Evolutionary conservation across 2,113 vertebrate species (phyloP).

Genomic region (Ictidomys tridecemlineatus): DNA sequence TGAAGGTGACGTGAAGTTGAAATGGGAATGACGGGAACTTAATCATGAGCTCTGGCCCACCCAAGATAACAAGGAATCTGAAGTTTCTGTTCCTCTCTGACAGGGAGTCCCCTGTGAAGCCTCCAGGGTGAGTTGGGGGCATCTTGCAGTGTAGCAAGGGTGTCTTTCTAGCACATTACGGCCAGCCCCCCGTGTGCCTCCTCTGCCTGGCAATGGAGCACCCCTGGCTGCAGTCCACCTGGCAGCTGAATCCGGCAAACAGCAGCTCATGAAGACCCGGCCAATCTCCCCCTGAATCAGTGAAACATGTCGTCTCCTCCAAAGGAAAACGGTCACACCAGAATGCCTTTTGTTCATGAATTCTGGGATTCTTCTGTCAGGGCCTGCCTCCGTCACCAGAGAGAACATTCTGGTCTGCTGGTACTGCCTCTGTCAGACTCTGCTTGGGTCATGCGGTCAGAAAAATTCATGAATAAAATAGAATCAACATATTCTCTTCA

Average conservation of each 20-base stretch:
- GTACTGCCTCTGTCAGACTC: background rate
- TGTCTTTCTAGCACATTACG: too few relatives aligned
- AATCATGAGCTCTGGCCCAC: background rate
- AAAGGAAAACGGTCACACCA: background rate
- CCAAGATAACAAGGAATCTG: too few relatives aligned
- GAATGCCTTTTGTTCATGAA: too few relatives aligned
- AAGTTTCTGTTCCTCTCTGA: background rate
- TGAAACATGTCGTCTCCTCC: background rate
- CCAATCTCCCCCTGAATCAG: background rate
- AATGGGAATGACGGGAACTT: too few relatives aligned
- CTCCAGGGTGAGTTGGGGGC: background rate
- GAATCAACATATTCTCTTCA: background rate
- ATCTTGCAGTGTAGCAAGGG: background rate
- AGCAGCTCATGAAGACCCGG: too few relatives aligned
- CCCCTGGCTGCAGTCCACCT: rapidly evolving
- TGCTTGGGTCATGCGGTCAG: background rate
- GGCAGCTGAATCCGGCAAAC: background rate
- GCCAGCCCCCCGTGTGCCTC: background rate
- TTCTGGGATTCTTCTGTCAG: background rate
- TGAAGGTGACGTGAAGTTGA: background rate
- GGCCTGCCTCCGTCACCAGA: background rate
- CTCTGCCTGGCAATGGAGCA: background rate
- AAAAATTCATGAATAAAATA: background rate
- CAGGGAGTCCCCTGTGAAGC: background rate
- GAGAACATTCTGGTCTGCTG: background rate